phyloP scores from a whole-genome alignment of 2,888 invertebrate genomes.

The Scaeva pyrastri region DNA sequence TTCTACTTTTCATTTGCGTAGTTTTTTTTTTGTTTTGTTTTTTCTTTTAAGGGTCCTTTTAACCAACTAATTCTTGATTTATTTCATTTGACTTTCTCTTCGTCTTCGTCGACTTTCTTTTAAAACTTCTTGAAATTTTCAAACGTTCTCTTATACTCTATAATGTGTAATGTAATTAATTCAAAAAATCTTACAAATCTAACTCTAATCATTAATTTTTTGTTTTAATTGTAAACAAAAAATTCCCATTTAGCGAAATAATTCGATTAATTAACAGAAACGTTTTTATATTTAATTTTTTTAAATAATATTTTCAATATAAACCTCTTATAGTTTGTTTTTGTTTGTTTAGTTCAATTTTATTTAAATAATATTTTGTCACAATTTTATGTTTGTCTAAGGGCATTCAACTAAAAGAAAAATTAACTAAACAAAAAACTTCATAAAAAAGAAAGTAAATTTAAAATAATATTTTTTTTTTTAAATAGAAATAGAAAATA shows the following conservation, averaged over 20 bases:
- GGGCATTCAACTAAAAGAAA: conserved; percentile 71
- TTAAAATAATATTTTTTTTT: background rate
- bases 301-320: background rate
- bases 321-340: background rate
- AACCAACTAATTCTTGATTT: conserved; percentile 67
- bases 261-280: conserved; percentile 54
- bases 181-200: conserved; percentile 60
- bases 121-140: conserved; percentile 30
- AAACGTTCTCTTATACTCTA: conserved; percentile 54
- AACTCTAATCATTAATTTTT: conserved; percentile 38
- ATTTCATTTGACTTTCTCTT: conserved; percentile 24
- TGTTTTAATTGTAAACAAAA: conserved; percentile 23
- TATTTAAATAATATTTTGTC: conserved; percentile 3
- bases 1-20: conserved; percentile 20
- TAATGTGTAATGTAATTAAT: background rate
- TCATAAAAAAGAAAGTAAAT: background rate
- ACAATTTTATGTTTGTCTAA: conserved; percentile 58
- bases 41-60: conserved; percentile 64
- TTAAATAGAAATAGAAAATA: conserved; percentile 9
- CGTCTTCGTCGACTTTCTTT: background rate
- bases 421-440: conserved; percentile 66
- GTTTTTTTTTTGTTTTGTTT: conserved; percentile 13
- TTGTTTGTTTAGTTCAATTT: conserved; percentile 12
- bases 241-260: conserved; percentile 50
- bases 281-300: conserved; percentile 34